Evolutionary conservation across 2,113 vertebrate species (phyloP).

Genomic region (Picathartes gymnocephalus): DNA sequence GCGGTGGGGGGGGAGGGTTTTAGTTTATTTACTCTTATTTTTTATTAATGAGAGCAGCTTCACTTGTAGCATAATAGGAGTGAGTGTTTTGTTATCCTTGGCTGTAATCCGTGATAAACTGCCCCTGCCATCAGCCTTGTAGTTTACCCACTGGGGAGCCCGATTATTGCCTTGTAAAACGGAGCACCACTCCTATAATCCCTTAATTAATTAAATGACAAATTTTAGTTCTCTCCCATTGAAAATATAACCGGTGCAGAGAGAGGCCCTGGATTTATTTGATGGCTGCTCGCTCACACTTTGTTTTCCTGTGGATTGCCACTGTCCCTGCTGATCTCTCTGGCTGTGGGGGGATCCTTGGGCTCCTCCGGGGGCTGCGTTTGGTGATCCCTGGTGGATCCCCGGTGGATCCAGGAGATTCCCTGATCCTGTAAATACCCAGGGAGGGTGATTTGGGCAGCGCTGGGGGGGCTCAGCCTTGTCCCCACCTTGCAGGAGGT

Average conservation of each 20-base stretch:
- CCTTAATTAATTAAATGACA: slow-evolving; percentile 82
- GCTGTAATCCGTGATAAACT: slow-evolving; percentile 74
- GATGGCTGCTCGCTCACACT: neutral
- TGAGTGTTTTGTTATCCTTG: slow-evolving; percentile 73
- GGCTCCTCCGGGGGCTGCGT: neutral
- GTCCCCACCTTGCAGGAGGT: neutral
- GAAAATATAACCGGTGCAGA: slow-evolving; percentile 68
- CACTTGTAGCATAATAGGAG: slow-evolving; percentile 56
- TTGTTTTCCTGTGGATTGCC: neutral
- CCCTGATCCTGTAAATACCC: accelerated
- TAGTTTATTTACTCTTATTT: slow-evolving; percentile 72
- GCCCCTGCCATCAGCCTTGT: slow-evolving; percentile 68
- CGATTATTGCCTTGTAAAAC: slow-evolving; percentile 80
- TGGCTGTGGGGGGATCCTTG: neutral
- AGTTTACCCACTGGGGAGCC: slow-evolving; percentile 77
- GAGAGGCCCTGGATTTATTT: slow-evolving; percentile 66
- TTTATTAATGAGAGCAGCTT: slow-evolving; percentile 76
- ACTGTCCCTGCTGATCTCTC: neutral
- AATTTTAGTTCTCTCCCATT: slow-evolving; percentile 74
- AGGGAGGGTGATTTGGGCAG: too few species aligned
- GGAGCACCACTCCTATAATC: slow-evolving; percentile 78
- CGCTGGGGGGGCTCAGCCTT: accelerated
- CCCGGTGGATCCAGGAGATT: neutral
- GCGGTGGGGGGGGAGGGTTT: neutral
- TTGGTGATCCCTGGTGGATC: neutral